Evolutionary conservation across 2,113 vertebrate species (phyloP), one percentile per base, ranked within the genome.

Genomic region (Rhinolophus sinicus): DNA sequence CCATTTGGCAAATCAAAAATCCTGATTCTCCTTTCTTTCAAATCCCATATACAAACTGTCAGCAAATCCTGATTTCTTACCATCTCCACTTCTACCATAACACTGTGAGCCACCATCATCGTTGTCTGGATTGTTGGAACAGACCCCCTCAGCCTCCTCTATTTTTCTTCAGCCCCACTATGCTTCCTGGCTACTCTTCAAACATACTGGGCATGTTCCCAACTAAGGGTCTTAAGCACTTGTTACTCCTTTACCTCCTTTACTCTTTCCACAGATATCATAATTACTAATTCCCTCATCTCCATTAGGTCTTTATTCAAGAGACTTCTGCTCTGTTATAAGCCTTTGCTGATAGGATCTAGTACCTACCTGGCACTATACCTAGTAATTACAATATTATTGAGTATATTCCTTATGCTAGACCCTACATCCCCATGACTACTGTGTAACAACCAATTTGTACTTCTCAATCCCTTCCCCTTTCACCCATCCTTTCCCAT

Each of bases 231-330:
- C 70, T 87, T 77, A 73, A 58, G 24, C 18, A 83, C 33, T 62
- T 86, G 47, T 62, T 85, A n/a, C 92, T 92, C n/a, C 54, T 93
- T 76, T 90, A 33, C 73, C 56, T 56, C 38, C 26, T 80, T 76
- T 28, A 40, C 33, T 82, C 56, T 94, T 78, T 54, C 54, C 47
- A 73, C 35, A 70, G 83, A 47, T 62, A 90, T 14, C 13, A 33
- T 56, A 90, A 89, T 38, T 54, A 67, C 6, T 47, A 70, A 82
- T 50, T 54, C 33, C 38, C 52, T 93, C 54, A 33, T 52, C 77
- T 85, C 64, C 21, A 47, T 69, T 50, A 65, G 81, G 38, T 83
- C 35, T 84, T 92, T 47, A 54, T 77, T 81, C 24, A 94, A 56
- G 75, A 35, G 44, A 52, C 14, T 87, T 47, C 67, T 86, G 26